phyloP scores from a whole-genome alignment of 2,113 vertebrate species.

The Entomyzon cyanotis region DNA sequence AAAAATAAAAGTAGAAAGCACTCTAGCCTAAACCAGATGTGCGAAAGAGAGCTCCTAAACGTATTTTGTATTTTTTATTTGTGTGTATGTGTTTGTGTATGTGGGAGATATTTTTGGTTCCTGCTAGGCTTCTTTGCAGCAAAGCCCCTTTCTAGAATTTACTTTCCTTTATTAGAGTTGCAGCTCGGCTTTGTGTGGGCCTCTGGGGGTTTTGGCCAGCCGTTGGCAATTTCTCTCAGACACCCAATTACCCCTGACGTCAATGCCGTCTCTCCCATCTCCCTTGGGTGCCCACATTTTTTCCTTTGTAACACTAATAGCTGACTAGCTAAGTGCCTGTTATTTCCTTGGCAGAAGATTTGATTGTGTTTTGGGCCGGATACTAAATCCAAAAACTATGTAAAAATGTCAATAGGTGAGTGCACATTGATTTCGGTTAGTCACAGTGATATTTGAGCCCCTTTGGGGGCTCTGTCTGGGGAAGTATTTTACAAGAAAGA shows the following conservation, averaged over 20 bases:
- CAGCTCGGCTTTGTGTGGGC: slow-evolving; percentile 80
- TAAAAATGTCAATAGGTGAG: slow-evolving; percentile 87
- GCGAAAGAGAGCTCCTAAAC: slow-evolving; percentile 45
- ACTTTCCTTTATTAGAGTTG: slow-evolving; percentile 88
- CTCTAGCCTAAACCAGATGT: slow-evolving; percentile 71
- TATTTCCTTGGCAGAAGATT: slow-evolving; percentile 85
- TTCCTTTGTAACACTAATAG: slow-evolving; percentile 87
- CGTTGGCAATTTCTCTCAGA: slow-evolving; percentile 94
- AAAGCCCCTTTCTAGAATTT: slow-evolving; percentile 85
- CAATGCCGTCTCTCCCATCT: slow-evolving; percentile 91
- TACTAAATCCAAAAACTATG: slow-evolving; percentile 87
- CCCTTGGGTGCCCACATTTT: slow-evolving; percentile 93
- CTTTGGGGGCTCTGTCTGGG: slow-evolving; percentile 80
- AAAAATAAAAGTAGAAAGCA: slow-evolving; percentile 24
- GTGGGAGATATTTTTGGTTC: slow-evolving; percentile 79
- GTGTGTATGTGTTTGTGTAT: slow-evolving; percentile 63
- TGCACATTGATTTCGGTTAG: slow-evolving; percentile 85
- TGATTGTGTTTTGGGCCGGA: slow-evolving; percentile 84
- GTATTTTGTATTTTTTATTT: slow-evolving; percentile 66
- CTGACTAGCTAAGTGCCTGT: slow-evolving; percentile 86
- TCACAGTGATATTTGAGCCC: slow-evolving; percentile 86
- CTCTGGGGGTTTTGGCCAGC: slow-evolving; percentile 88
- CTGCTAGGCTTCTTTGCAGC: slow-evolving; percentile 76
- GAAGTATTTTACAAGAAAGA: slow-evolving; percentile 85
- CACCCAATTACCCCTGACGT: slow-evolving; percentile 95